Percentiles rank a stretch among this genome's conserved stretches.
Evolutionary conservation across 2,888 invertebrate species (phyloP).

Genomic region (Sinodicranocentrus sp.): DNA sequence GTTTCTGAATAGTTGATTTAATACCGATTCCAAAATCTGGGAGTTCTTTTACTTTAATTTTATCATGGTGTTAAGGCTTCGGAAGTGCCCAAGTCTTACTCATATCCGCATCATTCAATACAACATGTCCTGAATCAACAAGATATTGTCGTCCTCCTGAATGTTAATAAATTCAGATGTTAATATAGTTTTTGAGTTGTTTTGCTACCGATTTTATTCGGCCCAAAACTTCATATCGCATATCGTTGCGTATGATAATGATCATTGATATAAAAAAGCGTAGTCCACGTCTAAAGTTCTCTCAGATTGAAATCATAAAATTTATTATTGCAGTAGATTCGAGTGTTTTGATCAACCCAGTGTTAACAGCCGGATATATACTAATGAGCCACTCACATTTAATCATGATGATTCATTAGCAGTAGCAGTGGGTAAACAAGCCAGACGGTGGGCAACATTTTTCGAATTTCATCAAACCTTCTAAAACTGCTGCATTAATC

Average conservation of each 20-base stretch:
- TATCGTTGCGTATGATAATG: neutral
- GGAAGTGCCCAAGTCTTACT: neutral
- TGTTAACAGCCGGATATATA: too few species aligned
- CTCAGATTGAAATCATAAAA: neutral
- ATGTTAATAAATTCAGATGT: constrained; percentile 24
- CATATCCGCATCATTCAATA: constrained; percentile 31
- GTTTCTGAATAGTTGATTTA: constrained; percentile 17
- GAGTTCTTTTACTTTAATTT: constrained; percentile 3
- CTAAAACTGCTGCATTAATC: too few species aligned
- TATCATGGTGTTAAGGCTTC: neutral
- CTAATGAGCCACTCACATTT: too few species aligned
- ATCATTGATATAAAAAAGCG: too few species aligned
- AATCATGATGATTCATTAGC: too few species aligned
- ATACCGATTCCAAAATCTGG: constrained; percentile 12
- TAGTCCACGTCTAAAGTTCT: too few species aligned
- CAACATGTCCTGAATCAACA: neutral
- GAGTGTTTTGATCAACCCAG: neutral
- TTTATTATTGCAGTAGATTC: neutral
- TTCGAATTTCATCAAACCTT: too few species aligned
- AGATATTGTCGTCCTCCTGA: neutral
- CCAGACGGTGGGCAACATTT: too few species aligned
- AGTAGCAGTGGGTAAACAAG: too few species aligned
- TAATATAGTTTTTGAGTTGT: neutral
- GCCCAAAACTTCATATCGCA: neutral
- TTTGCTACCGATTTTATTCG: neutral